These are phyloP conservation scores for Maylandia zebra DNA, from an alignment of 2,113 vertebrate species.

Conservation along the genomic window DNA sequence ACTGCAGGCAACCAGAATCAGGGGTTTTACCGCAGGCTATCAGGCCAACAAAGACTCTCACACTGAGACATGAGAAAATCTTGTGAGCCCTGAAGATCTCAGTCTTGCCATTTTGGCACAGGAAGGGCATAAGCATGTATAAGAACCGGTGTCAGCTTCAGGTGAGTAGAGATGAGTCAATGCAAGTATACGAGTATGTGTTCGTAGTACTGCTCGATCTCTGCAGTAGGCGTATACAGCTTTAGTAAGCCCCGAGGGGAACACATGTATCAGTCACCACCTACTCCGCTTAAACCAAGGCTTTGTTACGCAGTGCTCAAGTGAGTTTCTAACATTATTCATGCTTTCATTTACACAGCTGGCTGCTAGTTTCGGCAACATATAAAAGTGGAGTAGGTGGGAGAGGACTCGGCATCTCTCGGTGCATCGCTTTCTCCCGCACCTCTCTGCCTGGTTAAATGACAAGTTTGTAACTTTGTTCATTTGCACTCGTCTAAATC, in stretches of 20 bases:
- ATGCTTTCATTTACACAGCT: not conserved
- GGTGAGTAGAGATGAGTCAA: not conserved
- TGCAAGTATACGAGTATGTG: not conserved
- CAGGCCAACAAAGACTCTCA: not conserved
- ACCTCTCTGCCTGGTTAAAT: conserved; percentile 10
- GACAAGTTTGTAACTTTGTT: conserved; percentile 59
- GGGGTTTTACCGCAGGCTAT: not conserved
- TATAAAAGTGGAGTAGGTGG: not conserved
- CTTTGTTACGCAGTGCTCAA: not conserved
- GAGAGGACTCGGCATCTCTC: not conserved
- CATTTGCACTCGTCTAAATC: conserved; percentile 53
- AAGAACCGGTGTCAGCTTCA: not conserved
- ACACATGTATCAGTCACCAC: not conserved
- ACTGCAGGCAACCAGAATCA: not conserved
- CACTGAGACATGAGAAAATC: not conserved
- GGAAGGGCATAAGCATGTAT: not conserved
- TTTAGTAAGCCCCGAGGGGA: not conserved
- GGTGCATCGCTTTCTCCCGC: not conserved
- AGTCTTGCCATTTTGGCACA: not conserved
- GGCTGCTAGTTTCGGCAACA: not conserved
- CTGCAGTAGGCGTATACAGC: not conserved
- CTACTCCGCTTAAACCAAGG: not conserved
- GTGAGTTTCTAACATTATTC: not conserved
- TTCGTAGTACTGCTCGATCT: not conserved
- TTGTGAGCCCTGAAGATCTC: not conserved